phyloP scores from a whole-genome alignment of 2,797 vertebrate species.

The Coreius guichenoti region DNA sequence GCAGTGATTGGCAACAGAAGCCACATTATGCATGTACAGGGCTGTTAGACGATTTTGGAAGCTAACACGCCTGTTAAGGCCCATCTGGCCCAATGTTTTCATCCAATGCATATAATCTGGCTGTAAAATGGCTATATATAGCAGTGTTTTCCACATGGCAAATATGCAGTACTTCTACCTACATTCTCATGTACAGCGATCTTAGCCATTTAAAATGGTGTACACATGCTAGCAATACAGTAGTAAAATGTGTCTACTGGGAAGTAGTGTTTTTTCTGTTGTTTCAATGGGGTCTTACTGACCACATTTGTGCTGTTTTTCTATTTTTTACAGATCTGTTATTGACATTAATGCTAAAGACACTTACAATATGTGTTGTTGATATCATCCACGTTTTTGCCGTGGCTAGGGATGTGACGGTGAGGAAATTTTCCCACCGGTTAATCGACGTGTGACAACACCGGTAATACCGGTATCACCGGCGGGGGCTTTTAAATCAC shows the following conservation, averaged over 20 bases:
- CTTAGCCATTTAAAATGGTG: background rate
- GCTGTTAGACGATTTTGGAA: background rate
- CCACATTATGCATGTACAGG: background rate
- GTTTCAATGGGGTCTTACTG: background rate
- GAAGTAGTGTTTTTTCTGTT: background rate
- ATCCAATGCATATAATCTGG: background rate
- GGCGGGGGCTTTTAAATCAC: no score
- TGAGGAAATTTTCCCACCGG: no score
- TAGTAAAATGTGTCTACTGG: background rate
- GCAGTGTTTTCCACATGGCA: background rate
- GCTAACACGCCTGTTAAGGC: background rate
- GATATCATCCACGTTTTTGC: background rate
- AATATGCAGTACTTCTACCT: background rate
- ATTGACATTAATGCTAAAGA: background rate
- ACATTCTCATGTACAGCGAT: background rate
- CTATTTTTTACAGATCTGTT: background rate
- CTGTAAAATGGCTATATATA: background rate
- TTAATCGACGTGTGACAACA: no score
- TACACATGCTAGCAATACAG: background rate
- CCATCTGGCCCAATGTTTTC: background rate
- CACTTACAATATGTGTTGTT: background rate
- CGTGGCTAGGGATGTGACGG: no score
- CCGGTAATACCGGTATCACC: no score
- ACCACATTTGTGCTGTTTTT: constrained; percentile 6
- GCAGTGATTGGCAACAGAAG: background rate